Percentiles rank a stretch among this genome's conserved stretches.
Conservation (phyloP, 2,797 vertebrate genomes). For the Lepidocolaptes lacrymiger region DNA sequence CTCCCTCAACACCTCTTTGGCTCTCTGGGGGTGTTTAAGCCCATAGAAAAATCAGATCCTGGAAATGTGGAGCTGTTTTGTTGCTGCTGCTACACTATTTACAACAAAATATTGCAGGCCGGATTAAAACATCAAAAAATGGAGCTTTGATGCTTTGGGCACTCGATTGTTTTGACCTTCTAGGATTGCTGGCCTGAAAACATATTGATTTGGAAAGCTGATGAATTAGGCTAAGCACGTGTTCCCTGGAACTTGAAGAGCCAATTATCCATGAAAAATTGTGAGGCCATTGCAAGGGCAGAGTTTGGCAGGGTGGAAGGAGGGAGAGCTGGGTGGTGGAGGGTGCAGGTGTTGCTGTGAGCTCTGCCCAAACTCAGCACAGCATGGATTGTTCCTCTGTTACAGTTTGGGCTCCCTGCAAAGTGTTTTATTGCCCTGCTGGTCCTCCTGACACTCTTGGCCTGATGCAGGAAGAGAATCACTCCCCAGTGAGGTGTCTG, state of each 20-base stretch:
- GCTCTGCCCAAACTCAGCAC: neutral
- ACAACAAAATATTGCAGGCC: neutral
- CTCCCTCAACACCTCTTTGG: neutral
- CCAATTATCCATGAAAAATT: constrained; percentile 35
- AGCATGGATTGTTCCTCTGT: neutral
- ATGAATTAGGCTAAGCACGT: neutral
- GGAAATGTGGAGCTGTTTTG: fast-evolving
- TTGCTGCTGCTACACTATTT: neutral
- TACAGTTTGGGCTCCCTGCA: neutral
- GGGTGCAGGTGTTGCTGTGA: neutral
- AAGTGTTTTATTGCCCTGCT: neutral
- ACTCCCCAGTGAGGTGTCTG: neutral
- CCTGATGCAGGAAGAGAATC: too few species aligned
- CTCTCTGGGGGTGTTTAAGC: neutral
- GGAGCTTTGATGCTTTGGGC: fast-evolving
- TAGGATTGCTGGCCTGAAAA: neutral
- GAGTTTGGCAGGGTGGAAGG: neutral
- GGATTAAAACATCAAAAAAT: neutral
- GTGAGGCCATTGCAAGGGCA: neutral
- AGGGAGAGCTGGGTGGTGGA: neutral
- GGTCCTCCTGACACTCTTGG: neutral
- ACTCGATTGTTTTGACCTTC: neutral
- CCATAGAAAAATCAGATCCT: neutral
- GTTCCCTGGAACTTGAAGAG: neutral
- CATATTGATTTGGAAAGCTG: constrained; percentile 30